A percentile compares a stretch with the other conserved stretches of the same genome.
Evolutionary conservation across 2,888 invertebrate species (phyloP).

Genomic region (Baronia brevicornis): DNA sequence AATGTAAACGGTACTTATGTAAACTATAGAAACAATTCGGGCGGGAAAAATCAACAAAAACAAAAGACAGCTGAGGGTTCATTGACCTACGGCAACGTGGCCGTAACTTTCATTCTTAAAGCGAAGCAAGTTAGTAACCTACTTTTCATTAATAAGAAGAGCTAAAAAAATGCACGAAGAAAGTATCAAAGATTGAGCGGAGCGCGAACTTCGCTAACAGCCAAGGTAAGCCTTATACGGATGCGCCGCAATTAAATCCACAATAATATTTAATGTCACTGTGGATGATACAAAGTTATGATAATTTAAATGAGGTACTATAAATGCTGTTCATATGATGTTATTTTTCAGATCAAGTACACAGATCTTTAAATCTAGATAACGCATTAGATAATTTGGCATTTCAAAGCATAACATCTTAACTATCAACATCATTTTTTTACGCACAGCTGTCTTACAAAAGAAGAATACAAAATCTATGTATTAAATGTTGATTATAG

Average conservation of each 20-base stretch:
- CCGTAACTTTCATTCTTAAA: conserved; percentile 74
- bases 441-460: no score
- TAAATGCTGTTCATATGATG: no score
- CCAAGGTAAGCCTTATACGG: conserved; percentile 37
- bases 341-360: no score
- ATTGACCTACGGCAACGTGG: conserved; percentile 71
- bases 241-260: conserved; percentile 21
- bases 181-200: conserved; percentile 76
- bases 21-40: conserved; percentile 5
- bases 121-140: conserved; percentile 74
- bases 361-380: no score
- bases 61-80: conserved; percentile 71
- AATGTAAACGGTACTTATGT: conserved; percentile 1
- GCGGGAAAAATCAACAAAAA: conserved; percentile 40
- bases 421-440: no score
- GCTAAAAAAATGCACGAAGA: conserved; percentile 76
- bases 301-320: no score
- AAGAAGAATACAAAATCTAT: no score
- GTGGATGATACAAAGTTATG: no score
- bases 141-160: conserved; percentile 76
- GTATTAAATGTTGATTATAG: no score
- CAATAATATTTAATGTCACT: background rate
- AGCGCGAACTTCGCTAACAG: conserved; percentile 65
- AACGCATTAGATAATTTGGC: no score
- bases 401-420: no score